Percentiles rank a stretch among this genome's conserved stretches.
Evolutionary conservation across 2,113 vertebrate species (phyloP).

Genomic region (human (Homo sapiens)): DNA sequence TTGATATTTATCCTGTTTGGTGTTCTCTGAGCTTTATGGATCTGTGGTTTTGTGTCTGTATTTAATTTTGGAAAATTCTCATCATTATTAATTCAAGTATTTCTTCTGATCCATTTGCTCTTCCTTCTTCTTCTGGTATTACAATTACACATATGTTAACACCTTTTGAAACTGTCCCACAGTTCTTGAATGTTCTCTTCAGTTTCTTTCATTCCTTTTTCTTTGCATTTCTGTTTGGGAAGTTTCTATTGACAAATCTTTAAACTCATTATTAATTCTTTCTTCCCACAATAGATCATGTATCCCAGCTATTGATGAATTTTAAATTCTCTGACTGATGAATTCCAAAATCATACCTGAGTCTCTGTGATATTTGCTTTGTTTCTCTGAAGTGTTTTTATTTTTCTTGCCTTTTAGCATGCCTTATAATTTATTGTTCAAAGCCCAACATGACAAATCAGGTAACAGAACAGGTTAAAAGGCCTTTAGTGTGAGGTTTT

Average conservation of each 20-base stretch:
- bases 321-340: not conserved
- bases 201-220: not conserved
- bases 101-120: not conserved
- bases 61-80: not conserved
- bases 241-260: not conserved
- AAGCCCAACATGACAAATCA: not conserved
- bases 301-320: not conserved
- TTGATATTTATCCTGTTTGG: not conserved
- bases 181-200: not conserved
- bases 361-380: not conserved
- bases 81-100: not conserved
- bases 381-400: not conserved
- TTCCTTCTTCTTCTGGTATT: not conserved
- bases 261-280: not conserved
- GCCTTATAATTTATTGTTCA: not conserved
- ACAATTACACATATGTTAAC: too few relatives aligned
- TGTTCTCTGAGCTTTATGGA: not conserved
- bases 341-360: not conserved
- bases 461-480: not conserved
- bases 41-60: not conserved
- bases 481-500: not conserved
- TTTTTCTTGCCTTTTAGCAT: not conserved
- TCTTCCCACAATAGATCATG: not conserved
- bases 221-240: not conserved
- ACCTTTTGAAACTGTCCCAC: not conserved